Percentiles rank a stretch among this genome's conserved stretches.
Conservation (phyloP, 2,888 invertebrate species). For the Poecilobothrus nobilitatus region DNA sequence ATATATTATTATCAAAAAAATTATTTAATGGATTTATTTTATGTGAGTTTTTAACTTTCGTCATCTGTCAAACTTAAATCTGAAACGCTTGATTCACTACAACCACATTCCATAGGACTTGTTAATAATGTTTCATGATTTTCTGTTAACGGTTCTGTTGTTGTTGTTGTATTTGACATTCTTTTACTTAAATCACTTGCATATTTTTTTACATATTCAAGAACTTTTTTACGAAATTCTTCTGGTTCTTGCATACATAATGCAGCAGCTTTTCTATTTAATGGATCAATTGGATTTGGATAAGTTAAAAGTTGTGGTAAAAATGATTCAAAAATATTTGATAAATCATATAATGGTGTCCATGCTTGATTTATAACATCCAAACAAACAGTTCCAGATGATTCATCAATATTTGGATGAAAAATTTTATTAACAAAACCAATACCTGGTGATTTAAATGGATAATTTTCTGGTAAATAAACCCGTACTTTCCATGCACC, state of each 20-base stretch:
- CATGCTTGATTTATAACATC: conserved; percentile 99
- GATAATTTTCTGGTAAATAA: conserved; percentile 98
- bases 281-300: conserved; percentile 98
- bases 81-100: conserved; percentile 94
- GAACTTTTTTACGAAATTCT: conserved; percentile 98
- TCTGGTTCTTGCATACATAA: conserved; percentile 99
- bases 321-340: conserved; percentile 99
- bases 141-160: conserved; percentile 55
- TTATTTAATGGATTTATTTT: too few relatives aligned
- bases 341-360: conserved; percentile 98
- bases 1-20: too few relatives aligned
- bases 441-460: conserved; percentile 99
- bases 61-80: conserved; percentile 96
- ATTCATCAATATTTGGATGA: conserved; percentile 99
- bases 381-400: conserved; percentile 96
- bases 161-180: conserved; percentile 34
- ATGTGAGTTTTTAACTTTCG: background rate
- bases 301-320: conserved; percentile 98
- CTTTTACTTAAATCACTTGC: conserved; percentile 73
- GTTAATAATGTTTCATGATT: conserved; percentile 83
- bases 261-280: conserved; percentile 99
- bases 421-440: conserved; percentile 99
- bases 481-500: conserved; percentile 99
- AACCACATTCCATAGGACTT: conserved; percentile 69
- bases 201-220: conserved; percentile 97